Evolutionary conservation across 2,113 vertebrate genomes (phyloP), one percentile per base, ranked within the genome.

Genomic region (Gobio gobio): DNA sequence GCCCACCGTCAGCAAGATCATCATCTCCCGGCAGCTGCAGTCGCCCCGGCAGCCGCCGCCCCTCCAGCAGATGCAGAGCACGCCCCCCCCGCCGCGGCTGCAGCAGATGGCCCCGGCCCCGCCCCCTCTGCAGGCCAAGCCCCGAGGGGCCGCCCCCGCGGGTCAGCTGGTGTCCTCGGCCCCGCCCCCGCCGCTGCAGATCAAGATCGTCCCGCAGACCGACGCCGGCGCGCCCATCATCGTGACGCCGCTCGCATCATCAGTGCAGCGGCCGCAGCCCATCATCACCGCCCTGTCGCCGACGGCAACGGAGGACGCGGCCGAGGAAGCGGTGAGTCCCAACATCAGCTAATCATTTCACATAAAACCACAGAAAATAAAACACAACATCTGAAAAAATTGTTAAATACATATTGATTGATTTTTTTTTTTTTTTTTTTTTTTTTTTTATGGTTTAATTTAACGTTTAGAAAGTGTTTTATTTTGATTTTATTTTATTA

Each of bases 31-130:
- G 89, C 89, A 94, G 61, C 90, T 89, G 43, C 94, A 92, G 26
- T 92, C 96, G 59, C 95, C 95, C 2, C 95, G 97, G 61, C 95
- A 95, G 90, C 96, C 96, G 8, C 97, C 96, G 0, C 95, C 96
- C 0, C 92, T 96, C 56, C 95, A 97, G 91, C 96, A 96, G 87
- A 96, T 94, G 94, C 96, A 93, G 91, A 95, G 86, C 93, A 94
- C 90, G 79, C 95, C 91, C 36, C 96, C 83, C 0, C 94, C 94
- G 0, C 94, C 94, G 0, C 93, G 94, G 85, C 93, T 94, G 29
- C 94, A 95, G 91, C 95, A 94, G 90, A 94, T 94, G 93, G 90
- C 92, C 29, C 91, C 90, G 61, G 91, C 94, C 0, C 95, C 93
- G 0, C 95, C 94, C 0, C 94, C 93, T 0, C 94, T 95, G 22